Base-by-base conservation (phyloP, 2,888 invertebrate species). In the Ochropacha duplaris region DNA sequence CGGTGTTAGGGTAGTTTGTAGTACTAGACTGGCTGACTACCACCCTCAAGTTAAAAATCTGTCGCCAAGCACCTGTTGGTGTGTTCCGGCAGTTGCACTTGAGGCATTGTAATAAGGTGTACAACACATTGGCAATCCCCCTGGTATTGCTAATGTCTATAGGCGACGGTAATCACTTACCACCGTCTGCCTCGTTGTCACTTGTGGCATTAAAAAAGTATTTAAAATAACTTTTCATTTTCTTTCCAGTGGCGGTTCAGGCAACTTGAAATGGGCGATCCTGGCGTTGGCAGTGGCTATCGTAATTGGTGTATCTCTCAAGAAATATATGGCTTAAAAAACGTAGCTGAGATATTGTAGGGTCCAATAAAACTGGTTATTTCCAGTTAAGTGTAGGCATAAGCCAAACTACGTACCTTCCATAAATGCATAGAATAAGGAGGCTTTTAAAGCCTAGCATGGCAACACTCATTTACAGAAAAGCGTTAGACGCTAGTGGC, bases 251-350 rank as follows among this genome's bases (percentile, higher is more conserved):
- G 9, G 19, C 44, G 44, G 44, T 19, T 19, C 19, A 9, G 44
- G 44, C 12, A 78, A 73, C 1, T 65, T 81, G 64, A 90, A 87
- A 68, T 88, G 84, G 83, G 81, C 76, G 4, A 36, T 87, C 0
- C 8, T 89, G 0, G 86, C 84, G 0, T 67, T 90, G 49, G 86
- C 84, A 0, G 74, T 78, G 0, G 88, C 88, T 0, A 58, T 86
- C 11, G 56, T 87, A 22, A 60, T 82, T 22, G 89, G 88, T 1
- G 28, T 88, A 11, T 79, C 71, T 0, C 59, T 79, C 16, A 87
- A 84, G 72, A 88, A 86, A 59, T 81, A 82, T 51, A 54, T 76
- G 26, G 61, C 56, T 12, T 64, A 70, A 56, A 12, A 64, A 54
- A 51, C 54, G 55, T 28, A 16, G 19, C 12, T 12, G 19, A 36